Conservation (phyloP, 2,797 vertebrate species). For the Onychomys arenicola region DNA sequence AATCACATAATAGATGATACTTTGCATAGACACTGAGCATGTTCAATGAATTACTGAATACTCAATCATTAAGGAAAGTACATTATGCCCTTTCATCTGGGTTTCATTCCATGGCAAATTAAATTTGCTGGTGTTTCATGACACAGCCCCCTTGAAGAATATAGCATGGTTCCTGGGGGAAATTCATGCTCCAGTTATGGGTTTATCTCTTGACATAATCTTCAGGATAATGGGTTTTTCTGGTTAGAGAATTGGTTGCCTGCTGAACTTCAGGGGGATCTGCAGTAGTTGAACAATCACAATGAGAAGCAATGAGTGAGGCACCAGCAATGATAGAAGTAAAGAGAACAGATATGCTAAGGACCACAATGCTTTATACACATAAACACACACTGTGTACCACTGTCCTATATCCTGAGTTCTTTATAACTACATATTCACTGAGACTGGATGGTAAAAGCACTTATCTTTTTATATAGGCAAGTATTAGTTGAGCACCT, state of each 20-base stretch:
- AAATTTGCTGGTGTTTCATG: neutral
- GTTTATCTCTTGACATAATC: neutral
- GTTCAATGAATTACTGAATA: neutral
- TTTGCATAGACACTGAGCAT: neutral
- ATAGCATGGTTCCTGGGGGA: neutral
- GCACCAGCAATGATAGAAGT: neutral
- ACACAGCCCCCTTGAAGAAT: neutral
- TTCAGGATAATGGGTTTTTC: constrained; percentile 48
- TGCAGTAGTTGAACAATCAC: constrained; percentile 11
- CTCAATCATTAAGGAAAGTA: neutral
- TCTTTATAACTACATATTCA: neutral
- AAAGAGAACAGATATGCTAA: neutral
- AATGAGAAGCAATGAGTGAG: neutral
- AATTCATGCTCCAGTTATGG: constrained; percentile 13
- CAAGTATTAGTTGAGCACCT: neutral
- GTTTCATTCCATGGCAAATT: neutral
- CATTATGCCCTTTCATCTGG: neutral
- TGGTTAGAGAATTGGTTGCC: neutral
- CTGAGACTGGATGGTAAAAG: neutral
- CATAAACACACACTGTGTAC: neutral
- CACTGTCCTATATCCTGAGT: neutral
- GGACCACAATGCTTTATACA: neutral
- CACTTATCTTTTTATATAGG: neutral
- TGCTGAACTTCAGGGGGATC: constrained; percentile 2
- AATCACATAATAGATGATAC: neutral